phyloP scores from a whole-genome alignment of 1,140 invertebrate species.

The Polyergus mexicanus region DNA sequence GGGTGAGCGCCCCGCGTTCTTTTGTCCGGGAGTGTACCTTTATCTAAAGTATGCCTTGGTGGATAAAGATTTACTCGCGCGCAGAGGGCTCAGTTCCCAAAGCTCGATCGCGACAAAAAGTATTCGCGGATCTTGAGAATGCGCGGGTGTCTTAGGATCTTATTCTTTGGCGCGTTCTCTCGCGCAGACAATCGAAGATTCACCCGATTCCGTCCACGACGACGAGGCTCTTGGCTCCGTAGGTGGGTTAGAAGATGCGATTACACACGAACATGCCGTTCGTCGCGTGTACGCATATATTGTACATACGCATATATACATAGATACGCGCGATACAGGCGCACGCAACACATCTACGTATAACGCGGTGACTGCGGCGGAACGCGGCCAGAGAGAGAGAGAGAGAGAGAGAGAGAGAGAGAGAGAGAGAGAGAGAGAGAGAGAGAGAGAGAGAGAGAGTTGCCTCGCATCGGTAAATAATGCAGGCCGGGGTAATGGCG shows the following conservation, averaged over 20 bases:
- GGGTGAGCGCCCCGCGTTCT: slow-evolving; percentile 22
- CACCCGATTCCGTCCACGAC: background rate
- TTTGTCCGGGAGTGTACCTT: slow-evolving; percentile 42
- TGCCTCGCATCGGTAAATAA: slow-evolving; percentile 86
- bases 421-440: slow-evolving; percentile 73
- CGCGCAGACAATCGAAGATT: slow-evolving; percentile 1
- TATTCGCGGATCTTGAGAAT: slow-evolving; percentile 38
- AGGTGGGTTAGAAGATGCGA: background rate
- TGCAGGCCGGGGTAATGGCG: slow-evolving; percentile 86
- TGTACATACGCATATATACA: slow-evolving; percentile 1
- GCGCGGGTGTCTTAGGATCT: slow-evolving; percentile 17
- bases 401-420: too few species aligned
- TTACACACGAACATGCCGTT: background rate
- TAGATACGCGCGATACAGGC: background rate
- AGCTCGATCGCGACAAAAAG: slow-evolving; percentile 44
- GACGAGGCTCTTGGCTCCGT: slow-evolving; percentile 1
- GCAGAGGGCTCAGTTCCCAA: slow-evolving; percentile 42
- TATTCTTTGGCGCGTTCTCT: slow-evolving; percentile 18
- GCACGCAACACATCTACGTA: slow-evolving; percentile 81
- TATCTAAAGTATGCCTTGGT: slow-evolving; percentile 57
- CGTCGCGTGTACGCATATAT: too few species aligned
- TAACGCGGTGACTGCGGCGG: slow-evolving; percentile 83
- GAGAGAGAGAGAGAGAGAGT: slow-evolving; percentile 76
- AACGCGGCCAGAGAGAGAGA: slow-evolving; percentile 82
- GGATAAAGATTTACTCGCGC: slow-evolving; percentile 57